These are phyloP conservation scores for Drosophila subobscura DNA, from an alignment of 1,140 invertebrate genomes.

Conservation along the genomic window DNA sequence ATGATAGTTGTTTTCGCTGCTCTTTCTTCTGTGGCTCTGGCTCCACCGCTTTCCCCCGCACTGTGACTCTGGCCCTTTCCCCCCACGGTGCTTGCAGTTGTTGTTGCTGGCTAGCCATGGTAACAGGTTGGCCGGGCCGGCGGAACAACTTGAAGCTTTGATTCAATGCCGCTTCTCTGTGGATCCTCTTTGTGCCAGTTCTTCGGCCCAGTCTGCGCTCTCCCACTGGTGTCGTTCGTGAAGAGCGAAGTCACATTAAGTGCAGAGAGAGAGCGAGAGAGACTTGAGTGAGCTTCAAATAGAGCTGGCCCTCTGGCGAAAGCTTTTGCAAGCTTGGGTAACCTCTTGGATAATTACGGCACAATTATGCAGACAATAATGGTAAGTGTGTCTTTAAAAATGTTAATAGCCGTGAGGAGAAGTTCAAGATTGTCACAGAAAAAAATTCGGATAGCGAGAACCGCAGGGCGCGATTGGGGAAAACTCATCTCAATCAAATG, in stretches of 20 bases:
- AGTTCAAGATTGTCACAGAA: background rate
- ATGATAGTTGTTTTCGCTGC: constrained; percentile 6
- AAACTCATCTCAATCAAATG: too few relatives aligned
- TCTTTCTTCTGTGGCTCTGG: too few relatives aligned
- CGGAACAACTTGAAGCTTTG: constrained; percentile 56
- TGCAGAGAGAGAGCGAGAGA: constrained; percentile 13
- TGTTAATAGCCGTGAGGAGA: constrained; percentile 11
- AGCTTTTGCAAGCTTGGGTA: constrained; percentile 14
- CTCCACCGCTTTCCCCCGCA: too few relatives aligned
- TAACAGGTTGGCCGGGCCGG: constrained; percentile 60
- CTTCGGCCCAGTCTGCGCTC: constrained; percentile 20
- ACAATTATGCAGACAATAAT: constrained; percentile 22
- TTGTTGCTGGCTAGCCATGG: constrained; percentile 35
- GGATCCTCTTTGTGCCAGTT: constrained; percentile 28
- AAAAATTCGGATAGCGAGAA: background rate
- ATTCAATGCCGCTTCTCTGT: constrained; percentile 32
- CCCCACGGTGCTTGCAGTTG: background rate
- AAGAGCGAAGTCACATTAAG: constrained; percentile 1
- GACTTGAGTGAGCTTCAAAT: background rate
- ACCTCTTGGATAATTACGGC: constrained; percentile 16
- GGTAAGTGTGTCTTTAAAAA: background rate
- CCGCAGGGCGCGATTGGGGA: background rate
- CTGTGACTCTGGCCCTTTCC: background rate
- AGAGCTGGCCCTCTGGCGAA: constrained; percentile 23
- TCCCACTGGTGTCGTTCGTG: constrained; percentile 6